Evolutionary conservation across 2,888 invertebrate species (phyloP).

Genomic region (Ophion ventricosus): DNA sequence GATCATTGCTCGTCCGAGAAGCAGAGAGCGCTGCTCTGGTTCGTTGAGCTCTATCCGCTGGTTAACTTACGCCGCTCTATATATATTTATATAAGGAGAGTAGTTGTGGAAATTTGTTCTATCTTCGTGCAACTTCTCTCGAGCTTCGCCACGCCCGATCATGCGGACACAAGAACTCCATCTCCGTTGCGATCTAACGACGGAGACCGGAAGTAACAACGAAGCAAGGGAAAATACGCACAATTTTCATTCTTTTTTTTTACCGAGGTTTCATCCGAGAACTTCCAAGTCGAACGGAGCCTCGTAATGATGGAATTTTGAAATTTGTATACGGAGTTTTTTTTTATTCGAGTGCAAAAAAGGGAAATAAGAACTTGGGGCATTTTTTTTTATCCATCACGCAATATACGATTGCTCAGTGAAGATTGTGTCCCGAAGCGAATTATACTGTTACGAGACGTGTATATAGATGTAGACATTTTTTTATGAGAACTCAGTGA

Average conservation of each 20-base stretch:
- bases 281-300: neutral
- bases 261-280: neutral
- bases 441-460: neutral
- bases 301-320: neutral
- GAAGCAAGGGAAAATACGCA: neutral
- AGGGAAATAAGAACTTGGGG: too few relatives aligned
- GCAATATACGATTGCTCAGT: too few relatives aligned
- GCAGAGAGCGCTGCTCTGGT: conserved; percentile 39
- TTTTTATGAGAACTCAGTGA: conserved; percentile 34
- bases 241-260: neutral
- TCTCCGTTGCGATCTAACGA: conserved; percentile 47
- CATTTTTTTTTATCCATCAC: too few relatives aligned
- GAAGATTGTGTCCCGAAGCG: neutral
- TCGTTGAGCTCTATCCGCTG: conserved; percentile 51
- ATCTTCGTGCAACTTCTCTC: too few relatives aligned
- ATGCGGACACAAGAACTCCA: conserved; percentile 10
- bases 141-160: neutral
- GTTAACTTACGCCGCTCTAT: conserved; percentile 16
- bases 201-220: conserved; percentile 41
- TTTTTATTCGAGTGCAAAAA: too few relatives aligned
- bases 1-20: conserved; percentile 40
- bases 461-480: neutral
- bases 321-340: too few relatives aligned
- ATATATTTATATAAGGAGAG: neutral
- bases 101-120: conserved; percentile 17